These are phyloP conservation scores for Acipenser oxyrinchus DNA, from an alignment of 2,797 vertebrate species.

Conservation along the genomic window DNA sequence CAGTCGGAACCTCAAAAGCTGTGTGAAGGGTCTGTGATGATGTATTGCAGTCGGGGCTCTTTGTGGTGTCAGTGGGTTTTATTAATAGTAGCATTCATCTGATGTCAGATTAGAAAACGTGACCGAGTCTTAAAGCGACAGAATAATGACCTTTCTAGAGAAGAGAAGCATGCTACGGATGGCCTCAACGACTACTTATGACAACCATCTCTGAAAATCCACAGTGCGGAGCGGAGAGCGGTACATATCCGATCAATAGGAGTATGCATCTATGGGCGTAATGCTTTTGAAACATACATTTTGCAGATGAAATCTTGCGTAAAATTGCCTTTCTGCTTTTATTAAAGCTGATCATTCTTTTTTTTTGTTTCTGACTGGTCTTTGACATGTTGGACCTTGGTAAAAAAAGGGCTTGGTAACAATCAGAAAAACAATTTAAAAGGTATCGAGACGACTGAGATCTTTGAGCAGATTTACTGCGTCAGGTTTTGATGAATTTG, in stretches of 20 bases:
- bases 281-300: not conserved
- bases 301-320: not conserved
- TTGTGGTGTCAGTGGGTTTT: conserved; percentile 29
- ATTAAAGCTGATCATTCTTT: not conserved
- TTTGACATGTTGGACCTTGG: not conserved
- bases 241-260: not conserved
- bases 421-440: not conserved
- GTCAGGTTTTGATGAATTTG: not conserved
- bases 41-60: conserved; percentile 33
- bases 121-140: conserved; percentile 2
- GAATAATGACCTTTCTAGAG: conserved; percentile 1
- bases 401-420: not conserved
- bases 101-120: not conserved
- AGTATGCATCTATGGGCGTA: not conserved
- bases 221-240: not conserved
- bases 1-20: conserved; percentile 25
- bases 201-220: not conserved
- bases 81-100: conserved; percentile 27
- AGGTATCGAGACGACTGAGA: not conserved
- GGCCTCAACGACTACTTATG: not conserved
- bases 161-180: not conserved
- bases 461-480: not conserved
- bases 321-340: not conserved
- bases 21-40: conserved; percentile 31
- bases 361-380: not conserved